These are phyloP conservation scores for Tachystola acroxantha DNA, from an alignment of 2,888 invertebrate genomes.

Conservation along the genomic window DNA sequence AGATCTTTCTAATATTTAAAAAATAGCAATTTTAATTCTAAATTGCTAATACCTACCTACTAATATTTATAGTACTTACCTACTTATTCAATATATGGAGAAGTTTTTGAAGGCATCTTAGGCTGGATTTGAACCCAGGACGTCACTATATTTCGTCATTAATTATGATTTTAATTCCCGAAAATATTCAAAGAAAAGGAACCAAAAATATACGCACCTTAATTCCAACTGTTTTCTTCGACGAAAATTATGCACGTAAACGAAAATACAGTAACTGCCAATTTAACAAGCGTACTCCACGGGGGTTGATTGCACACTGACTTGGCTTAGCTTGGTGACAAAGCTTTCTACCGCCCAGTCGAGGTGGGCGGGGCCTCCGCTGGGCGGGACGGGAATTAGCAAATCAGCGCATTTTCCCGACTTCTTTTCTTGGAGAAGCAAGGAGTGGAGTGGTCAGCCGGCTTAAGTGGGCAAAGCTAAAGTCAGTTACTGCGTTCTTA, in stretches of 20 bases:
- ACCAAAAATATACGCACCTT: neutral
- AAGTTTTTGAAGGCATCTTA: too few species aligned
- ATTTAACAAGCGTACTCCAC: constrained; percentile 17
- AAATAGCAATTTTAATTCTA: too few species aligned
- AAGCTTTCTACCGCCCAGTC: constrained; percentile 40
- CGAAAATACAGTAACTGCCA: constrained; percentile 10
- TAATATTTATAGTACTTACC: too few species aligned
- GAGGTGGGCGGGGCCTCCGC: constrained; percentile 49
- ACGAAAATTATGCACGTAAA: constrained; percentile 22
- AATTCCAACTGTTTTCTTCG: constrained; percentile 13
- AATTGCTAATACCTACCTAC: too few species aligned
- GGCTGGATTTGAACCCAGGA: too few species aligned
- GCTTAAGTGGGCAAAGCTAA: constrained; percentile 33
- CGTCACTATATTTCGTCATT: too few species aligned
- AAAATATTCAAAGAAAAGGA: neutral
- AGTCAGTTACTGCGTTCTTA: neutral
- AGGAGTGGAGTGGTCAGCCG: constrained; percentile 53
- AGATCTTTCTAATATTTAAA: too few species aligned
- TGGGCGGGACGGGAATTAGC: constrained; percentile 54
- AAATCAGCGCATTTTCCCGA: constrained; percentile 47
- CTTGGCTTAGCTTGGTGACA: constrained; percentile 17
- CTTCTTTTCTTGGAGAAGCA: constrained; percentile 55
- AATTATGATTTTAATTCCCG: too few species aligned
- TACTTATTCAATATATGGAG: too few species aligned
- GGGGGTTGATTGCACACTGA: constrained; percentile 37